Percentiles rank a stretch among this genome's conserved stretches.
Evolutionary conservation across 2,113 vertebrate genomes (phyloP).

Genomic region (Cryptomyrus ogoouensis): DNA sequence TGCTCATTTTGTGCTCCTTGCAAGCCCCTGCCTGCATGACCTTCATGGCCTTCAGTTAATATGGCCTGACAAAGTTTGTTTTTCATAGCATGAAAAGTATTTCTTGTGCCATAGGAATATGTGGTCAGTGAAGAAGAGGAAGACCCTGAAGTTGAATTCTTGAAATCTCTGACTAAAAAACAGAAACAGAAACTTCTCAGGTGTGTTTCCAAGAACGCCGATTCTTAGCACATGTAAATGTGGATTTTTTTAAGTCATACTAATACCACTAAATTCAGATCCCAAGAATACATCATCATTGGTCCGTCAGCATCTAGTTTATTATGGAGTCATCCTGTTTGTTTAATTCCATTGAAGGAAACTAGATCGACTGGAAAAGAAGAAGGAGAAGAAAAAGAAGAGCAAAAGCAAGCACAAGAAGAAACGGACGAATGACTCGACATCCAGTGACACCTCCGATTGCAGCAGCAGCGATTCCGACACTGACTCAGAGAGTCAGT

Average conservation of each 20-base stretch:
- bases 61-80: neutral
- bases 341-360: constrained; percentile 63
- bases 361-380: constrained; percentile 88
- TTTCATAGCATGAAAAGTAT: neutral
- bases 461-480: constrained; percentile 63
- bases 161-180: constrained; percentile 90
- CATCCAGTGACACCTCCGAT: constrained; percentile 52
- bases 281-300: neutral
- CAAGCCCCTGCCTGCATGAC: neutral
- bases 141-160: constrained; percentile 94
- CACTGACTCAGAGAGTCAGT: constrained; percentile 64
- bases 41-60: neutral
- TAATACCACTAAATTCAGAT: neutral
- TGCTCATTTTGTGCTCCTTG: neutral
- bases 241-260: neutral
- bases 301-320: neutral
- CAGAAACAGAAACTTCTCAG: constrained; percentile 94
- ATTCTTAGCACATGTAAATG: neutral
- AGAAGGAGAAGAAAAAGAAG: constrained; percentile 54
- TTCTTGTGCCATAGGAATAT: constrained; percentile 65
- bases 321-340: neutral
- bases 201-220: constrained; percentile 48
- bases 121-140: constrained; percentile 91
- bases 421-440: constrained; percentile 40
- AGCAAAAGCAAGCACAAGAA: constrained; percentile 22